Percentiles rank a stretch among this genome's conserved stretches.
Evolutionary conservation across 2,113 vertebrate species (phyloP).

Genomic region (Arvicanthis niloticus): DNA sequence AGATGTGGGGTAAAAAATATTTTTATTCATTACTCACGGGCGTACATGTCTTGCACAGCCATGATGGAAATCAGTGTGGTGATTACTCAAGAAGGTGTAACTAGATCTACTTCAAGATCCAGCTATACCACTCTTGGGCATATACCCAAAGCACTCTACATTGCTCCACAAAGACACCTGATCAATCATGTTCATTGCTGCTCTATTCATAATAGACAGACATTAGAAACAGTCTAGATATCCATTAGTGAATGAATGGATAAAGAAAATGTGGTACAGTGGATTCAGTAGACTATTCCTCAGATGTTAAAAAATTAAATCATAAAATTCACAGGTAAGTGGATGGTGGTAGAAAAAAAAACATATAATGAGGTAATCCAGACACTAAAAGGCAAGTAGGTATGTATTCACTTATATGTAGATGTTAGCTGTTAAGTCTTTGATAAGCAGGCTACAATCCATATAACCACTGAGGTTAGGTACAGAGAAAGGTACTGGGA

Average conservation of each 20-base stretch:
- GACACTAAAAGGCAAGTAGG: not conserved
- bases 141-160: not conserved
- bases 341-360: not conserved
- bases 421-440: not conserved
- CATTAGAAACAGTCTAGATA: not conserved
- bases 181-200: not conserved
- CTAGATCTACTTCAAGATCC: not conserved
- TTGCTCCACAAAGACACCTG: not conserved
- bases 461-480: not conserved
- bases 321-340: not conserved
- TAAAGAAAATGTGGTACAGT: not conserved
- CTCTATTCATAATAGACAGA: not conserved
- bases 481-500: not conserved
- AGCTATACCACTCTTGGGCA: not conserved
- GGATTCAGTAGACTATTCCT: not conserved
- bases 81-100: not conserved
- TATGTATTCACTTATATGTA: not conserved
- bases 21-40: no score
- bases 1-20: not conserved
- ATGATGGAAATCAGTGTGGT: not conserved
- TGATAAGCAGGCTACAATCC: not conserved
- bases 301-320: not conserved
- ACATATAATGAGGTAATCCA: not conserved
- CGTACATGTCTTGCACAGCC: not conserved
- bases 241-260: not conserved